phyloP scores from a whole-genome alignment of 2,113 vertebrate genomes.

The Fukomys damarensis region DNA sequence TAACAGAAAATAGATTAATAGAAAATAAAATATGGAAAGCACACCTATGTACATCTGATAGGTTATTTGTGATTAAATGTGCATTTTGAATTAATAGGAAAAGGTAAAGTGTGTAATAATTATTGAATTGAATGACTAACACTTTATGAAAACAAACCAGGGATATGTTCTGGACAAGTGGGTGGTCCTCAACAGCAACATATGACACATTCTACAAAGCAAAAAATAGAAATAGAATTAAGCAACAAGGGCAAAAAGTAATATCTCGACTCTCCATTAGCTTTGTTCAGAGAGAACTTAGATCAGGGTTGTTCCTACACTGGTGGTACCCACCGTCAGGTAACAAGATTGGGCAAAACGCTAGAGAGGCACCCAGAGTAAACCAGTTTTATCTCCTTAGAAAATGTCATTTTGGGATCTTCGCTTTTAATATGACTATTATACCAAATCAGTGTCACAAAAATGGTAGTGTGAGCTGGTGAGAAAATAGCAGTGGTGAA shows the following conservation, averaged over 20 bases:
- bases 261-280: background rate
- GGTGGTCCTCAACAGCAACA: background rate
- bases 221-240: background rate
- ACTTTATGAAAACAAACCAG: background rate
- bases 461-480: background rate
- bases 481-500: background rate
- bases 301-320: background rate
- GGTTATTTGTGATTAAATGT: background rate
- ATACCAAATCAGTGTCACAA: background rate
- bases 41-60: background rate
- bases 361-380: background rate
- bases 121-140: background rate
- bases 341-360: rapidly evolving
- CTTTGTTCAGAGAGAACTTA: background rate
- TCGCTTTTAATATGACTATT: background rate
- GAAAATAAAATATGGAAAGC: background rate
- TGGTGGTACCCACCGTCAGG: rapidly evolving
- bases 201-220: background rate
- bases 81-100: background rate
- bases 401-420: background rate
- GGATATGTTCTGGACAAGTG: no score
- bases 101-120: background rate
- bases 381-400: background rate
- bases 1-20: background rate
- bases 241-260: background rate